These are phyloP conservation scores for Macrocentrus cingulum DNA, from an alignment of 1,140 invertebrate genomes.

Conservation along the genomic window DNA sequence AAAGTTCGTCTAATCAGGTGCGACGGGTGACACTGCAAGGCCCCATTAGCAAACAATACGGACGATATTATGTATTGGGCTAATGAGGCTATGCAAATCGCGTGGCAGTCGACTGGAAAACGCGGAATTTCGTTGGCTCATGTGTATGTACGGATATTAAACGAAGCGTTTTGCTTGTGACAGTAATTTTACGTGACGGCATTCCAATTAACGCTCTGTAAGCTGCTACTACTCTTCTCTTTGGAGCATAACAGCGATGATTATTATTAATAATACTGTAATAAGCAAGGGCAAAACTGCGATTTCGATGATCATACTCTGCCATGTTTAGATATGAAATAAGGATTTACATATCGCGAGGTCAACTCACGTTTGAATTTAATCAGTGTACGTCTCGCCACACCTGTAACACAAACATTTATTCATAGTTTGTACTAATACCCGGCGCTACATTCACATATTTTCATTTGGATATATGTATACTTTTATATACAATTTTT, in stretches of 20 bases:
- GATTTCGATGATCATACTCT: not conserved
- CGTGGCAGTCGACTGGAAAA: too few relatives aligned
- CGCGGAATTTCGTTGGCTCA: too few relatives aligned
- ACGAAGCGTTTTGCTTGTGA: constrained; percentile 41
- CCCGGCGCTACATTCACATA: too few relatives aligned
- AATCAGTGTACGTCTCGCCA: constrained; percentile 21
- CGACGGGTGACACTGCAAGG: not conserved
- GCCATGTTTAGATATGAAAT: constrained; percentile 6
- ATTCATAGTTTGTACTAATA: not conserved
- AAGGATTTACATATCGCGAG: constrained; percentile 39
- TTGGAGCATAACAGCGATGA: not conserved
- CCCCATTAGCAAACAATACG: too few relatives aligned
- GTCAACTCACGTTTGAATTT: constrained; percentile 36
- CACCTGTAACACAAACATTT: constrained; percentile 20
- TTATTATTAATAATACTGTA: too few relatives aligned
- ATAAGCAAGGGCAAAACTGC: not conserved
- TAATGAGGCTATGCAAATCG: too few relatives aligned
- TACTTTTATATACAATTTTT: too few relatives aligned
- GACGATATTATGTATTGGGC: too few relatives aligned
- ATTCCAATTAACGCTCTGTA: constrained; percentile 49
- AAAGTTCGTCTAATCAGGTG: not conserved
- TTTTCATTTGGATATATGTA: too few relatives aligned
- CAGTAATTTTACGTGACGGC: constrained; percentile 46
- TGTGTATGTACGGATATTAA: constrained; percentile 35
- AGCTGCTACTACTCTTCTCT: constrained; percentile 5